These are phyloP conservation scores for Peromyscus attwateri DNA, from an alignment of 2,797 vertebrate species.

Conservation along the genomic window DNA sequence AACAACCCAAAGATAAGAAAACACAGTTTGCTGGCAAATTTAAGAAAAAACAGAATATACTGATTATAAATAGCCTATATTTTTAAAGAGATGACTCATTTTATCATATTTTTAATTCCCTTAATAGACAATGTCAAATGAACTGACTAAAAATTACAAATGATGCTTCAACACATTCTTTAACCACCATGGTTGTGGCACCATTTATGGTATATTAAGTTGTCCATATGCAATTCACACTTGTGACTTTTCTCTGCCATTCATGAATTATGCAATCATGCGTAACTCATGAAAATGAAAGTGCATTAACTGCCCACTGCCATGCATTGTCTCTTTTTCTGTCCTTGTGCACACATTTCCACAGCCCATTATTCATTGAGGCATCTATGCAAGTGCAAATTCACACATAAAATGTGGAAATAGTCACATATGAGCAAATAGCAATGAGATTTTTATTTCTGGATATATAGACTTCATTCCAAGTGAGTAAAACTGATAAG, in stretches of 20 bases:
- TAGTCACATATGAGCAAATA: neutral
- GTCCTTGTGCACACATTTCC: slow-evolving; percentile 82
- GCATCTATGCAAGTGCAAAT: slow-evolving; percentile 54
- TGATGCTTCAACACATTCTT: slow-evolving; percentile 63
- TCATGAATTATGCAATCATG: slow-evolving; percentile 88
- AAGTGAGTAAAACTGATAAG: slow-evolving; percentile 35
- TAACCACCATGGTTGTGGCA: slow-evolving; percentile 55
- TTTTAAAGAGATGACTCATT: slow-evolving; percentile 16
- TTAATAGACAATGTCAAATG: neutral
- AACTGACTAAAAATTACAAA: slow-evolving; percentile 51
- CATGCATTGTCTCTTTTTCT: slow-evolving; percentile 81
- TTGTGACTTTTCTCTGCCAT: slow-evolving; percentile 88
- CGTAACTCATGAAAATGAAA: slow-evolving; percentile 84
- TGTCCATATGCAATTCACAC: slow-evolving; percentile 81
- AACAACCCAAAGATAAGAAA: slow-evolving; percentile 34
- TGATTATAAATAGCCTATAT: slow-evolving; percentile 40
- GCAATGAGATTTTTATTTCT: neutral
- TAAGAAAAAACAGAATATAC: slow-evolving; percentile 8
- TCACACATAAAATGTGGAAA: neutral
- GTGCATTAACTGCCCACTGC: slow-evolving; percentile 86
- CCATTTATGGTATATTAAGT: slow-evolving; percentile 78
- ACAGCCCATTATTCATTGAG: slow-evolving; percentile 81
- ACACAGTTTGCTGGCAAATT: slow-evolving; percentile 15
- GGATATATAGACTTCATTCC: neutral
- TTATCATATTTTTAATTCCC: slow-evolving; percentile 31